Evolutionary conservation across 2,797 vertebrate species (phyloP).

Genomic region (Enteromius afrohamiltoni): DNA sequence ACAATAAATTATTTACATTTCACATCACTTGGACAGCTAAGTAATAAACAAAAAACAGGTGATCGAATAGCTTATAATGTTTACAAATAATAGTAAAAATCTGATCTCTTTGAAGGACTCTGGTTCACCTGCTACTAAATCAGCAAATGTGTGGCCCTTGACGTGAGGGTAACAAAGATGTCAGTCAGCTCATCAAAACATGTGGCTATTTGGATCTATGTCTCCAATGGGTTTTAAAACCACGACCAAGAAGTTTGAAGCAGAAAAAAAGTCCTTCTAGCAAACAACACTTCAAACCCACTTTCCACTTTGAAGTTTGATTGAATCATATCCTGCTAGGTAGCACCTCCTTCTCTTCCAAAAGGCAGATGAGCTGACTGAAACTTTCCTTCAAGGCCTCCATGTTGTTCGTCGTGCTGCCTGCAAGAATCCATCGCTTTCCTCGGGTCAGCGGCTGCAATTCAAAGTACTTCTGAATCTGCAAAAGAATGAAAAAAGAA

Average conservation of each 20-base stretch:
- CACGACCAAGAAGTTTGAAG: conserved; percentile 26
- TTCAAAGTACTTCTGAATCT: conserved; percentile 98
- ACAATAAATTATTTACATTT: not conserved
- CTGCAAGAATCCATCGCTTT: conserved; percentile 95
- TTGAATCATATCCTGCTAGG: conserved; percentile 88
- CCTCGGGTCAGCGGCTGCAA: conserved; percentile 93
- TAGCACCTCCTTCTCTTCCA: conserved; percentile 93
- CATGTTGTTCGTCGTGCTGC: conserved; percentile 87
- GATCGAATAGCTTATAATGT: not conserved
- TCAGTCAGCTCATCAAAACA: conserved; percentile 30
- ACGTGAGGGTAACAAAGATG: conserved; percentile 33
- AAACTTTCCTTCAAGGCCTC: conserved; percentile 93
- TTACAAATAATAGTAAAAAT: conserved; percentile 12
- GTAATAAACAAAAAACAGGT: not conserved
- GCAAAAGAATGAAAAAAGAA: conserved; percentile 23
- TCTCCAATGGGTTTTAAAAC: conserved; percentile 50
- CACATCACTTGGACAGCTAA: not conserved
- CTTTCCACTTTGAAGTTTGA: conserved; percentile 60
- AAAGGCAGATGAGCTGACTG: conserved; percentile 87
- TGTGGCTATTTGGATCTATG: conserved; percentile 35
- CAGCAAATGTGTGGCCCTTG: conserved; percentile 33
- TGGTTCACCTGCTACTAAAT: conserved; percentile 37
- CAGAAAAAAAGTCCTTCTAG: conserved; percentile 31
- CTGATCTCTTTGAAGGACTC: conserved; percentile 22
- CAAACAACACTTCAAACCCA: conserved; percentile 41